Evolutionary conservation across 2,113 vertebrate genomes (phyloP), one percentile per base, ranked within the genome.

Genomic region (Heterotis niloticus): DNA sequence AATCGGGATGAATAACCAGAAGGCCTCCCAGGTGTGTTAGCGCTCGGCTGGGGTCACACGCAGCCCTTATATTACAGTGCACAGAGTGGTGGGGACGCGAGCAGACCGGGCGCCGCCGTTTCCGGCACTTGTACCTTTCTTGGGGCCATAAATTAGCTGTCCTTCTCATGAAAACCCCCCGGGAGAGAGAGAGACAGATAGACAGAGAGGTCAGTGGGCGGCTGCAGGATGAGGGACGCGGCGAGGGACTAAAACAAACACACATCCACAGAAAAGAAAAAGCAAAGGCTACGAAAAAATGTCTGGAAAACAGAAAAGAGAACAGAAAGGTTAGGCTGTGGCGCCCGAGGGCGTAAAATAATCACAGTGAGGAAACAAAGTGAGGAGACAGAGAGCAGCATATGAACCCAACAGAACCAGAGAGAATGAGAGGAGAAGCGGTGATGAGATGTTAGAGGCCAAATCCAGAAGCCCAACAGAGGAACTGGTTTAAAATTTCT

Each of bases 151-250:
- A 93, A 92, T 95, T 91, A 94, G 93, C 87, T 94, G 93, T 90
- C 95, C 96, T 96, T 97, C 95, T 95, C 93, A 94, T 89, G 91
- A 94, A 91, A 91, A 94, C 93, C 95, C 94, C 94, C 94, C 94
- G 94, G 91, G 92, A 89, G 90, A 92, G 89, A 87, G 82, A 82
- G 34, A 44, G 34, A 44, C 89, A 89, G 81, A 88, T 86, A 91
- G 91, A 93, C 83, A 93, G 92, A 94, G 88, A 92, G 88, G 89
- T 95, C 91, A 95, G 88, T 93, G 92, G 88, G 93, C 90, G 92
- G 88, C 91, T 89, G 92, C 52, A 89, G 91, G 89, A 91, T 88
- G 89, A 73, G 23, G 76, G 64, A 59, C 62, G 23, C n/a, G 69
- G 65, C 34, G 70, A 64, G 57, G 7, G 52, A 34, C 54, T 74